Evolutionary conservation across 2,888 invertebrate genomes (phyloP).

Genomic region (Zaprionus bogoriensis): DNA sequence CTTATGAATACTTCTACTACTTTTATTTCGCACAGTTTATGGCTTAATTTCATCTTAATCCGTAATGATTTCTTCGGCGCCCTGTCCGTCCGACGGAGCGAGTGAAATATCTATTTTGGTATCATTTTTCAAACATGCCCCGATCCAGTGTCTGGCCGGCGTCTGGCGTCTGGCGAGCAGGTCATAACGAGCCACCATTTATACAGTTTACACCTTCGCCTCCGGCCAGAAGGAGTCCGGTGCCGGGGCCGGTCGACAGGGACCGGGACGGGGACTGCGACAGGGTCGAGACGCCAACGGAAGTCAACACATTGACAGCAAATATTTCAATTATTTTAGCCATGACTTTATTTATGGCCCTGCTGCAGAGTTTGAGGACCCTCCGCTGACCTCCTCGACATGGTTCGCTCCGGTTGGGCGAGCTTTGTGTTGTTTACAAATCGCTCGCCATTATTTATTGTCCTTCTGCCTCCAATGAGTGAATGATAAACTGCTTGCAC

Average conservation of each 20-base stretch:
- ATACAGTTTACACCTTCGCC: conserved; percentile 74
- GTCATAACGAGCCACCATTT: conserved; percentile 72
- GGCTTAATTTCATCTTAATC: conserved; percentile 38
- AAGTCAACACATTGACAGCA: conserved; percentile 77
- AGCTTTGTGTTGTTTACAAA: conserved; percentile 70
- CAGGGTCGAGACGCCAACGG: conserved; percentile 44
- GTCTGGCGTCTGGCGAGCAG: conserved; percentile 44
- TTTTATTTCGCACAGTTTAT: conserved; percentile 20
- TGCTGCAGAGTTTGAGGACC: conserved; percentile 5
- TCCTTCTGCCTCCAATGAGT: conserved; percentile 62
- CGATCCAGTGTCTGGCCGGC: conserved; percentile 32
- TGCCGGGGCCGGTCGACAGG: neutral
- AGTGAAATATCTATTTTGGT: conserved; percentile 37
- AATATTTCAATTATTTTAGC: conserved; percentile 73
- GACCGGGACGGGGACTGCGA: too few species aligned
- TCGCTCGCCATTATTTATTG: conserved; percentile 71
- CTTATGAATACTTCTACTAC: neutral
- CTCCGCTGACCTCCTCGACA: conserved; percentile 7
- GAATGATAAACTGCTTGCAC: conserved; percentile 65
- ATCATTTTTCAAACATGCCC: conserved; percentile 59
- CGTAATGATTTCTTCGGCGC: conserved; percentile 43
- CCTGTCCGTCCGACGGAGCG: conserved; percentile 9
- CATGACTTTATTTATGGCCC: conserved; percentile 61
- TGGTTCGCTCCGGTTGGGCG: conserved; percentile 20
- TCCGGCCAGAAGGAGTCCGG: conserved; percentile 35